Percentiles rank a stretch among this genome's conserved stretches.
These are phyloP conservation scores for Lycocerus yunnanus DNA, from an alignment of 2,888 invertebrate species.

Conservation along the genomic window DNA sequence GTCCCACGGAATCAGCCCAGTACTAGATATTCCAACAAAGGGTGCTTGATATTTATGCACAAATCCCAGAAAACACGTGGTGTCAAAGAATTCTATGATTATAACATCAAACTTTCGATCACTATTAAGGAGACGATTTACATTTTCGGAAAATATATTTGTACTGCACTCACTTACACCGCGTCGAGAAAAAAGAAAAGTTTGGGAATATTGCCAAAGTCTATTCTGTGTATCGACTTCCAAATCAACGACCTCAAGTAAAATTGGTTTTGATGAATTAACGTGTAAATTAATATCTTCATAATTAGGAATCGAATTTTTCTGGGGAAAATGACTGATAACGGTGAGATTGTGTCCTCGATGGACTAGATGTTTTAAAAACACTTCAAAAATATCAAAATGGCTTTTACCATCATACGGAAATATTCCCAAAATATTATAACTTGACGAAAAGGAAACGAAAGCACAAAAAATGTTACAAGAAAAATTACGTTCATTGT, in stretches of 20 bases:
- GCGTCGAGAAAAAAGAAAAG: neutral
- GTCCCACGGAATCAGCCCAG: constrained; percentile 56
- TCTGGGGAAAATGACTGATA: constrained; percentile 64
- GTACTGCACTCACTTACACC: constrained; percentile 19
- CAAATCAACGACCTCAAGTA: neutral
- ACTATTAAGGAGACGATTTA: neutral
- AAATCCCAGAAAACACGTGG: constrained; percentile 69
- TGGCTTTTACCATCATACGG: constrained; percentile 71
- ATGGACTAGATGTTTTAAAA: constrained; percentile 59
- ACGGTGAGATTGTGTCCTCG: constrained; percentile 70
- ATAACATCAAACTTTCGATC: constrained; percentile 62
- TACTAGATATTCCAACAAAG: constrained; percentile 59
- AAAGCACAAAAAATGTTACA: neutral
- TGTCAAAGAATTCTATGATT: constrained; percentile 70
- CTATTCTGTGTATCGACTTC: neutral
- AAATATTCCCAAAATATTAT: constrained; percentile 65
- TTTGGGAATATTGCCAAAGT: neutral
- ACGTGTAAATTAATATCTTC: constrained; percentile 59
- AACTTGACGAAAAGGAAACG: constrained; percentile 27
- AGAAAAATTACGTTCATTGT: neutral
- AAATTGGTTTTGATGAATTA: neutral
- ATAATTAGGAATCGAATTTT: constrained; percentile 57
- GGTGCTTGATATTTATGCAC: constrained; percentile 64
- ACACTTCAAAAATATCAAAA: constrained; percentile 65
- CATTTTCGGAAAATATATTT: neutral